Base-by-base conservation (phyloP, 1,140 invertebrate genomes). In the Mya arenaria region DNA sequence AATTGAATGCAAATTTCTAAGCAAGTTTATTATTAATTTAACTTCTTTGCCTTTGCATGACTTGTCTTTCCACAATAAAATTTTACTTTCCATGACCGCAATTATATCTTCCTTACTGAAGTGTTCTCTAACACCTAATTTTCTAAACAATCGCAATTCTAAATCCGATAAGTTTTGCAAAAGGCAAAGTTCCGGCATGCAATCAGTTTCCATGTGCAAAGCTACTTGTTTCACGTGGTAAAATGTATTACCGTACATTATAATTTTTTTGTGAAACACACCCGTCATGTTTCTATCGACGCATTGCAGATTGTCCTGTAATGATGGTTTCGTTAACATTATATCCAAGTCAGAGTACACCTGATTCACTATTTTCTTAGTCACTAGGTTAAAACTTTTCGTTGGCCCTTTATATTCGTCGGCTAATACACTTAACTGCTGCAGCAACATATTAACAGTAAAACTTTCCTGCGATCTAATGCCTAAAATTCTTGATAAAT, bases 51-150 rank as follows among this genome's bases (percentile, higher is more conserved):
- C n/a, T n/a, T n/a, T n/a, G n/a, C n/a, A n/a, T n/a, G n/a, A n/a
- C n/a, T n/a, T n/a, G n/a, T n/a, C n/a, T n/a, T n/a, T n/a, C n/a
- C n/a, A n/a, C n/a, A n/a, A n/a, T n/a, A n/a, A n/a, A n/a, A n/a
- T n/a, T n/a, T n/a, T n/a, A n/a, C n/a, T n/a, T n/a, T n/a, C n/a
- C n/a, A n/a, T n/a, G n/a, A n/a, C n/a, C n/a, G n/a, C n/a, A n/a
- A 82, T 28, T 8, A 82, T 36, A 34, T 78, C 62, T 10, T 15
- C 4, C 13, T 55, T 15, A 39, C 34, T 44, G 52, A 86, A 85
- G 10, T 37, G 17, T 13, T 81, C 68, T 6, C 13, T 4, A 32
- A 81, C 68, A 44, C 78, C 78, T 0, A 81, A 17, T 3, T 37
- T 28, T 63, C 23, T 44, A 25, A 71, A 71, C 10, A 81, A 13